Evolutionary conservation across 2,888 invertebrate genomes (phyloP), one percentile per base, ranked within the genome.

Genomic region (Platycheirus rosarum): DNA sequence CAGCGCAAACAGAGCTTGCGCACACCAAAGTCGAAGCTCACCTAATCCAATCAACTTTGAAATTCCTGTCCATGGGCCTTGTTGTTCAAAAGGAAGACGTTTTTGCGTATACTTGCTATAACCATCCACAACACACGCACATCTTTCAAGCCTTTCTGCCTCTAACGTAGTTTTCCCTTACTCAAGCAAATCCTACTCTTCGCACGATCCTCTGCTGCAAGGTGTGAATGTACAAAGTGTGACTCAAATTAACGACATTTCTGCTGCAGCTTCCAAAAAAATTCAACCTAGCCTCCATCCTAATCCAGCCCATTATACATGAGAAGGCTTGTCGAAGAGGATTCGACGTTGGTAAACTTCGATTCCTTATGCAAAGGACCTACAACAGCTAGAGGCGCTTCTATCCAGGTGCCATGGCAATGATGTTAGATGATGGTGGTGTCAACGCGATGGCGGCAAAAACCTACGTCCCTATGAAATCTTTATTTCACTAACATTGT

Each of bases 221-320:
- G 76, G 62, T 75, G 80, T 66, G 70, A 65, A 80, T 62, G 62
- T 60, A 76, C 60, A 76, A 82, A 65, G 80, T 82, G 76, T 82
- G 80, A 82, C 80, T 76, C 66, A 82, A 71, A 82, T 76, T 76
- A 82, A 82, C 76, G 76, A 71, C 55, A 71, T 82, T 66, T 29
- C 60, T 69, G 57, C 53, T 16, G 32, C 37, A 18, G 35, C 40
- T 13, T 11, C 13, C 48, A 14, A 44, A 62, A 40, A 20, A 49
- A 48, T 9, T 8, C 18, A 20, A 60, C 26, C 53, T 18, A 14
- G 23, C 46, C 18, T 8, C 65, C 57, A 46, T 1, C 40, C 13
- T 20, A 14, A 13, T 8, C 65, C 57, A 46, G 8, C 40, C 13
- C 29, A 14, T 4, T 35, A 14, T 51, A n/a, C n/a, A 20, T 2